A percentile compares a stretch with the other conserved stretches of the same genome.
phyloP scores from a whole-genome alignment of 2,888 invertebrate species.

The Hypena proboscidalis region DNA sequence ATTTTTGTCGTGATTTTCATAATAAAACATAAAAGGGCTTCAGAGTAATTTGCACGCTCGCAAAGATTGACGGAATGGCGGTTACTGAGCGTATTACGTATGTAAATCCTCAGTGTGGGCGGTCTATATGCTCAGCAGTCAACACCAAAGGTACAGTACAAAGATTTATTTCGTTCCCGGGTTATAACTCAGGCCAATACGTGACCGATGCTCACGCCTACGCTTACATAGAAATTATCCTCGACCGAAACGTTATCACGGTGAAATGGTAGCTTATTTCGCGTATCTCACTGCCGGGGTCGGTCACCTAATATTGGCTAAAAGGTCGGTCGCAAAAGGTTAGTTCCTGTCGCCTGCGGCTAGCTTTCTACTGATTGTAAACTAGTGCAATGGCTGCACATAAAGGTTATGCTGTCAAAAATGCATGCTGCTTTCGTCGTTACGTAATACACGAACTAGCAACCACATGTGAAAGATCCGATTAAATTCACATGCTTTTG shows the following conservation, averaged over 20 bases:
- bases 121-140: constrained; percentile 60
- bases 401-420: constrained; percentile 55
- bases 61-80: constrained; percentile 31
- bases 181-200: constrained; percentile 79
- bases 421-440: constrained; percentile 42
- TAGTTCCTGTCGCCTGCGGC: constrained; percentile 71
- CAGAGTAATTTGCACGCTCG: constrained; percentile 10
- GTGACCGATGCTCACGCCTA: constrained; percentile 82
- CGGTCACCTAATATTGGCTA: constrained; percentile 65
- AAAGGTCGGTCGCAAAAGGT: constrained; percentile 75
- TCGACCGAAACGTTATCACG: constrained; percentile 58
- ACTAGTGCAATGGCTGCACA: constrained; percentile 66
- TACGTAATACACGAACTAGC: constrained; percentile 24
- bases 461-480: constrained; percentile 1
- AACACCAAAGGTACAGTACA: constrained; percentile 45
- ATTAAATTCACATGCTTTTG: neutral
- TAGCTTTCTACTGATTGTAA: constrained; percentile 75
- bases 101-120: constrained; percentile 58
- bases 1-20: constrained; percentile 6
- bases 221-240: constrained; percentile 59
- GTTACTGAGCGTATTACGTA: constrained; percentile 43
- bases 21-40: constrained; percentile 3
- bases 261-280: constrained; percentile 75
- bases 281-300: constrained; percentile 68
- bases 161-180: constrained; percentile 75